Conservation (phyloP, 2,888 invertebrate genomes). For the Oeneis ivallda region DNA sequence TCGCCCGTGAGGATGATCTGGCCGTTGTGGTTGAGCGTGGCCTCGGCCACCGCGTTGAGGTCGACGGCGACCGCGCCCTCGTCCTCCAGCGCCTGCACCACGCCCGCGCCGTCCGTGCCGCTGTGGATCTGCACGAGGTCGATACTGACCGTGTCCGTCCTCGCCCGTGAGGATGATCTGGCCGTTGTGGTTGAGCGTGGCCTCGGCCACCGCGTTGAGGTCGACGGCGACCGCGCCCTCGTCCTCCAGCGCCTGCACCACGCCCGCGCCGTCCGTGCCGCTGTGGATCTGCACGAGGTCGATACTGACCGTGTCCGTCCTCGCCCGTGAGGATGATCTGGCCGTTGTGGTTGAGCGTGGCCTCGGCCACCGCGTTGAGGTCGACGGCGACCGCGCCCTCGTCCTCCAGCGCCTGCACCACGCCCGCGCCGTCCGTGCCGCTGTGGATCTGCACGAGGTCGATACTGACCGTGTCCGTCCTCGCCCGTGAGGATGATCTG, state of each 20-base stretch:
- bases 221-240: conserved; percentile 93
- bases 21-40: conserved; percentile 94
- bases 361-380: too few relatives aligned
- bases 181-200: conserved; percentile 94
- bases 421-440: too few relatives aligned
- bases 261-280: conserved; percentile 84
- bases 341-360: too few relatives aligned
- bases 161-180: conserved; percentile 97
- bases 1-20: conserved; percentile 97
- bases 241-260: conserved; percentile 88
- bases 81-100: conserved; percentile 88
- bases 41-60: conserved; percentile 93
- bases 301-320: too few relatives aligned
- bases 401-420: too few relatives aligned
- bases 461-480: too few relatives aligned
- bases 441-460: too few relatives aligned
- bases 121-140: conserved; percentile 80
- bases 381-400: too few relatives aligned
- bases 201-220: conserved; percentile 93
- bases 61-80: conserved; percentile 93
- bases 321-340: too few relatives aligned
- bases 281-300: conserved; percentile 84
- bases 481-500: too few relatives aligned
- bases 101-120: conserved; percentile 84
- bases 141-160: conserved; percentile 90